These are phyloP conservation scores for Penaeus vannamei DNA, from an alignment of 1,140 invertebrate genomes.

Conservation along the genomic window DNA sequence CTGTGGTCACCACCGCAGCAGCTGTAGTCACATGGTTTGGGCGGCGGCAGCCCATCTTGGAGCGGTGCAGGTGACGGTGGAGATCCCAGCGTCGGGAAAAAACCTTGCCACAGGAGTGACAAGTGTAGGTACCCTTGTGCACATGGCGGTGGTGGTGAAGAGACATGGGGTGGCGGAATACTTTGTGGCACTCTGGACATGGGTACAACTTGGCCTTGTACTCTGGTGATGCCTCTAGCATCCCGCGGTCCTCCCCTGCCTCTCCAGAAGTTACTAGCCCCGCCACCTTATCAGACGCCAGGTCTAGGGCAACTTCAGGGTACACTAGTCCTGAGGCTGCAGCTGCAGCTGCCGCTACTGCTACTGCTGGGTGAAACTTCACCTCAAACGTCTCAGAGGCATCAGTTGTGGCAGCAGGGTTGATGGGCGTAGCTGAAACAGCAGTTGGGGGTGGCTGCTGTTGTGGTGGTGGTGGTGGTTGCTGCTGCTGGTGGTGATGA, in stretches of 20 bases:
- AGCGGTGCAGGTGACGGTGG: constrained; percentile 68
- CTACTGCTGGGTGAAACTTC: constrained; percentile 47
- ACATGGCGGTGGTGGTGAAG: constrained; percentile 69
- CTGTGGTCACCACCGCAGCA: constrained; percentile 20
- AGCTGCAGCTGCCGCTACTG: constrained; percentile 28
- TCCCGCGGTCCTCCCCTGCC: constrained; percentile 40
- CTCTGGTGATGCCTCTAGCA: constrained; percentile 53
- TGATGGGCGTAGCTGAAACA: constrained; percentile 38
- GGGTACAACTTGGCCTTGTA: constrained; percentile 68
- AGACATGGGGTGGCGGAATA: constrained; percentile 69
- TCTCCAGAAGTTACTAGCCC: constrained; percentile 37
- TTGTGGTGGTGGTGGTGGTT: constrained; percentile 1
- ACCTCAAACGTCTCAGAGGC: constrained; percentile 57
- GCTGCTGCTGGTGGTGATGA: constrained; percentile 10
- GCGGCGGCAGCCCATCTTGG: constrained; percentile 66
- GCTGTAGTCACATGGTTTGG: constrained; percentile 61
- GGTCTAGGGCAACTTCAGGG: constrained; percentile 58
- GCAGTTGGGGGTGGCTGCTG: constrained; percentile 7
- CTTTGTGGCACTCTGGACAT: constrained; percentile 69
- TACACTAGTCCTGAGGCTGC: constrained; percentile 49
- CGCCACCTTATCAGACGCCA: constrained; percentile 55
- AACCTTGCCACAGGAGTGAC: constrained; percentile 69
- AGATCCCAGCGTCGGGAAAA: constrained; percentile 69
- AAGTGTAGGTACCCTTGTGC: constrained; percentile 69
- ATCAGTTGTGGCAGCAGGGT: not conserved